Base-by-base conservation (phyloP, 2,797 vertebrate species). In the Sternotherus odoratus region DNA sequence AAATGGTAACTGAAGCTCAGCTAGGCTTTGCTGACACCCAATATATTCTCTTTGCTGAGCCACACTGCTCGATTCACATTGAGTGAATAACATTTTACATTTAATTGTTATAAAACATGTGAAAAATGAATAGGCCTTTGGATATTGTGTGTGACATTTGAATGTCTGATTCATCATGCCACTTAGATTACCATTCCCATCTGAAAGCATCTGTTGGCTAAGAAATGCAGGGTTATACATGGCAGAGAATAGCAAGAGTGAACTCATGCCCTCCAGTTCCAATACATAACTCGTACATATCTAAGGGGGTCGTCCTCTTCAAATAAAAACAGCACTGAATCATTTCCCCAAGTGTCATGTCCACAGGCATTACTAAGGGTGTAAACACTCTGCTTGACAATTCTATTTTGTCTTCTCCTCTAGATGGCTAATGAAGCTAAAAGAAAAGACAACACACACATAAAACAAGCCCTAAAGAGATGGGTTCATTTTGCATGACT, bases 301-400 rank as follows among this genome's bases (percentile, higher is more conserved):
- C 51, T 63, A 57, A 23, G 8, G 77, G 50, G 2, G 21, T 21
- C 83, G 28, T 90, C 91, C 92, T 88, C 79, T 95, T 97, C 80
- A 95, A 90, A 95, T 91, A 48, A 92, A 93, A 83, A 95, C 95
- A 92, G 72, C 57, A 90, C 82, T 92, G 84, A 95, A 66, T 91
- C 89, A 79, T 90, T 91, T 92, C 84, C 36, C 80, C 26, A 60
- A 85, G 12, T 83, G 26, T 78, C 66, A 77, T 90, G 53, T 93
- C 93, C 46, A 83, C 83, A 87, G 87, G n/a, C 86, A 86, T 63
- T 43, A 10, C 49, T 89, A 78, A 82, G 16, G 3, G 5, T 91
- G 48, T 83, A 93, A 12, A 33, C 60, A 77, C 75, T 94, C 74
- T 87, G 69, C 84, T 46, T 92, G 46, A 82, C 91, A 88, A 91